These are phyloP conservation scores for Pyrrhosoma nymphula DNA, from an alignment of 2,888 invertebrate genomes.

Conservation along the genomic window DNA sequence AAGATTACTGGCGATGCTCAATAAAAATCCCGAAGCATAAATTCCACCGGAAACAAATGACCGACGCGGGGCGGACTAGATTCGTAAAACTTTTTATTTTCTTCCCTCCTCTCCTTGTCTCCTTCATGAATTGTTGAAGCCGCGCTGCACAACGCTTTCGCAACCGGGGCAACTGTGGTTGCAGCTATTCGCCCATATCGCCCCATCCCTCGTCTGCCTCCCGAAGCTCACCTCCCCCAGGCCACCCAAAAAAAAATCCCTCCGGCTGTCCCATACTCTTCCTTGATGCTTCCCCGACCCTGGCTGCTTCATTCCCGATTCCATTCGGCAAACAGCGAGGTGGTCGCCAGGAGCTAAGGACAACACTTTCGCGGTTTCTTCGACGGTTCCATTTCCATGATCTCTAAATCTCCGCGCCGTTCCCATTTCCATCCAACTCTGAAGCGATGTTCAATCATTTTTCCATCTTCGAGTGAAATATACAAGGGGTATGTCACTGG, in stretches of 20 bases:
- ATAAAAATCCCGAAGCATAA: conserved; percentile 23
- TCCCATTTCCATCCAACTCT: background rate
- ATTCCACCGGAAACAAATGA: conserved; percentile 32
- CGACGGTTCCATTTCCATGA: background rate
- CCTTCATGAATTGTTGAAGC: conserved; percentile 6
- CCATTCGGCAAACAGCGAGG: background rate
- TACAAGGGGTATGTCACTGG: background rate
- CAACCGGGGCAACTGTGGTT: background rate
- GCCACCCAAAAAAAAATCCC: background rate
- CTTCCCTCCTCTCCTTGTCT: background rate
- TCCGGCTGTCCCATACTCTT: background rate
- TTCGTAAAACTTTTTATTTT: background rate
- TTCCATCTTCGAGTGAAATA: background rate
- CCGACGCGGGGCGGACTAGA: conserved; percentile 27
- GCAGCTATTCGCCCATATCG: background rate
- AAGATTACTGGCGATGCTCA: background rate
- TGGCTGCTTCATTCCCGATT: background rate
- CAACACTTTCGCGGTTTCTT: conserved; percentile 27
- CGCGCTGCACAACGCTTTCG: background rate
- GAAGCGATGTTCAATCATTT: background rate
- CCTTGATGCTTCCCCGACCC: background rate
- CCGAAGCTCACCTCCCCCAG: background rate
- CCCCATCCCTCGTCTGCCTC: background rate
- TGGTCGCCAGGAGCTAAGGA: background rate
- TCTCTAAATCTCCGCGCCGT: background rate